These are phyloP conservation scores for Sarcophaga subvicina DNA, from an alignment of 2,888 invertebrate species.

Conservation along the genomic window DNA sequence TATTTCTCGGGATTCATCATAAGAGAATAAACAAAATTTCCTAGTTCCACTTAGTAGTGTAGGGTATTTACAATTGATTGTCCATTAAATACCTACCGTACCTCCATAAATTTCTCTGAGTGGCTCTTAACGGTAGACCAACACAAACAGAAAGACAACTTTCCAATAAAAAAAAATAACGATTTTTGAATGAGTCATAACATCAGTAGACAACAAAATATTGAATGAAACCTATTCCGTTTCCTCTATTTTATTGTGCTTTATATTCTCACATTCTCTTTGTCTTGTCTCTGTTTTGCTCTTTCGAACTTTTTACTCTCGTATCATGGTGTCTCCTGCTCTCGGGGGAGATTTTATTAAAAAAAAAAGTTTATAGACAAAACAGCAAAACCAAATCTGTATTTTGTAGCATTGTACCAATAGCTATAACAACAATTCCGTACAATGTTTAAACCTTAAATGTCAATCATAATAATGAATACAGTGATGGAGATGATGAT, in stretches of 20 bases:
- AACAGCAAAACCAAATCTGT: conserved; percentile 11
- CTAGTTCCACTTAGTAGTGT: too few relatives aligned
- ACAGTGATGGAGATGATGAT: not conserved
- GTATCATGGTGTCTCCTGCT: not conserved
- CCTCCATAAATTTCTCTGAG: not conserved
- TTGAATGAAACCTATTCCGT: conserved; percentile 1
- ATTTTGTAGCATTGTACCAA: not conserved
- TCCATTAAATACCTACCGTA: not conserved
- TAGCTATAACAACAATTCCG: not conserved
- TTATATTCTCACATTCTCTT: conserved; percentile 1
- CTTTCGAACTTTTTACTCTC: not conserved
- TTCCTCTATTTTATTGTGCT: conserved; percentile 37
- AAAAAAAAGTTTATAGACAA: conserved; percentile 19
- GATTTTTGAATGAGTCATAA: conserved; percentile 60
- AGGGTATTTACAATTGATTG: not conserved
- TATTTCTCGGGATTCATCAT: too few relatives aligned
- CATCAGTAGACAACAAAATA: conserved; percentile 56
- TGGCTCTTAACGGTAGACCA: not conserved
- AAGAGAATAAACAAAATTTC: too few relatives aligned
- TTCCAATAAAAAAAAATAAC: conserved; percentile 10
- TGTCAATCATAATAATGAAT: conserved; percentile 14
- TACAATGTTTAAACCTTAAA: not conserved
- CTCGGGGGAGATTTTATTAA: not conserved
- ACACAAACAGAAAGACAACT: conserved; percentile 6
- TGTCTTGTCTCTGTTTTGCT: not conserved